Conservation (phyloP, 2,888 invertebrate species). For the Archips crataeganus region DNA sequence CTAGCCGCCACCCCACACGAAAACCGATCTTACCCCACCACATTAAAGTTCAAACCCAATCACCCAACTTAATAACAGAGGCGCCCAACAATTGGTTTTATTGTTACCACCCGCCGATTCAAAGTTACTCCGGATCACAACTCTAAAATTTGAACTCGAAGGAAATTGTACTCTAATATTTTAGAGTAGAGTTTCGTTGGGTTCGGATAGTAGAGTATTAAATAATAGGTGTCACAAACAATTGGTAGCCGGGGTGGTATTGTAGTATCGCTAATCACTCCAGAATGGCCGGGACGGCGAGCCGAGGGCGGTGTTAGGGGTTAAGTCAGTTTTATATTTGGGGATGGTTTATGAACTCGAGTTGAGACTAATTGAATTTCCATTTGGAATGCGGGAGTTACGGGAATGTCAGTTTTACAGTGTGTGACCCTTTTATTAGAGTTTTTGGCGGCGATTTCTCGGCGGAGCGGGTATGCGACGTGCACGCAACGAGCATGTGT, state of each 20-base stretch:
- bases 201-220: slow-evolving; percentile 50
- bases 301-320: slow-evolving; percentile 53
- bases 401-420: slow-evolving; percentile 17
- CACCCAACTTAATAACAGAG: slow-evolving; percentile 60
- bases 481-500: too few species aligned
- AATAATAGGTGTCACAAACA: slow-evolving; percentile 78
- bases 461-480: too few species aligned
- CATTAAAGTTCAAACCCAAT: slow-evolving; percentile 55
- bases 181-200: slow-evolving; percentile 44
- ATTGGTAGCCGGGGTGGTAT: slow-evolving; percentile 63
- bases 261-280: slow-evolving; percentile 68
- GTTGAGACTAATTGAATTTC: slow-evolving; percentile 38
- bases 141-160: slow-evolving; percentile 41
- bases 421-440: background rate
- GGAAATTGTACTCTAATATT: slow-evolving; percentile 43
- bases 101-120: slow-evolving; percentile 82
- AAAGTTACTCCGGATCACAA: slow-evolving; percentile 61
- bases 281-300: slow-evolving; percentile 54
- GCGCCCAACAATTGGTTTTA: slow-evolving; percentile 75
- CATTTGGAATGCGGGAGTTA: slow-evolving; percentile 24
- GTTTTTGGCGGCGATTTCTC: too few species aligned
- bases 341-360: slow-evolving; percentile 72
- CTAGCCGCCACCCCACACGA: slow-evolving; percentile 44
- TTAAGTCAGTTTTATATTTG: slow-evolving; percentile 52
- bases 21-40: slow-evolving; percentile 49